Conservation (phyloP, 64 coral and sea anemone genomes). For the Montipora foliosa region DNA sequence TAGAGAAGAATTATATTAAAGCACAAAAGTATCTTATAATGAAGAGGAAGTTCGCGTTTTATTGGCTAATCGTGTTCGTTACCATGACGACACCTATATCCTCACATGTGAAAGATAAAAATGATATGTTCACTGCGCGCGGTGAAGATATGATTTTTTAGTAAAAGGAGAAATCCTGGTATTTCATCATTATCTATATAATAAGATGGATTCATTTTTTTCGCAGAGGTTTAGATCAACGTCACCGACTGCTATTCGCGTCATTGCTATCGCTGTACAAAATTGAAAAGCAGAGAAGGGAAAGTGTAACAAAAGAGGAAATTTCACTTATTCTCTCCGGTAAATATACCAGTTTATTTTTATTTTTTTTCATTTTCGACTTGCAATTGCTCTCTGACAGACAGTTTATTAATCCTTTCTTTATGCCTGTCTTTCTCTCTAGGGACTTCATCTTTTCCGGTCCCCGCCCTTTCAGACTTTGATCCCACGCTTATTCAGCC, state of each 20-base stretch:
- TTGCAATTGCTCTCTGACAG: background rate
- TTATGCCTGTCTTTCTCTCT: background rate
- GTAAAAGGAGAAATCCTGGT: too few species aligned
- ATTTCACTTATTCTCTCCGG: slow-evolving; percentile 64
- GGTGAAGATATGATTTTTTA: too few species aligned
- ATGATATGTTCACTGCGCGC: too few species aligned
- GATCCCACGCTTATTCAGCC: slow-evolving; percentile 94
- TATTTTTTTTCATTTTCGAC: background rate
- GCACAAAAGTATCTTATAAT: too few species aligned
- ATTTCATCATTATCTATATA: too few species aligned
- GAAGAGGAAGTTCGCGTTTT: too few species aligned
- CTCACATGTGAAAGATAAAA: too few species aligned
- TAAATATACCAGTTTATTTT: background rate
- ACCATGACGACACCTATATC: too few species aligned
- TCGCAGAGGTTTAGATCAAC: slow-evolving; percentile 79
- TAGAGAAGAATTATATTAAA: too few species aligned
- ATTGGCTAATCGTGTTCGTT: too few species aligned
- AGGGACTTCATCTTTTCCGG: slow-evolving; percentile 61
- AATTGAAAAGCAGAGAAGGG: slow-evolving; percentile 58
- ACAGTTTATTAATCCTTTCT: background rate
- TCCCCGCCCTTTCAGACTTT: slow-evolving; percentile 88
- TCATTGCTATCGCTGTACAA: slow-evolving; percentile 77
- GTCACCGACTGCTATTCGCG: slow-evolving; percentile 85
- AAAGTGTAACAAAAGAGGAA: slow-evolving; percentile 40
- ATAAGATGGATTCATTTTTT: background rate